phyloP scores from a whole-genome alignment of 2,888 invertebrate genomes.

The Stegophylla sp. region DNA sequence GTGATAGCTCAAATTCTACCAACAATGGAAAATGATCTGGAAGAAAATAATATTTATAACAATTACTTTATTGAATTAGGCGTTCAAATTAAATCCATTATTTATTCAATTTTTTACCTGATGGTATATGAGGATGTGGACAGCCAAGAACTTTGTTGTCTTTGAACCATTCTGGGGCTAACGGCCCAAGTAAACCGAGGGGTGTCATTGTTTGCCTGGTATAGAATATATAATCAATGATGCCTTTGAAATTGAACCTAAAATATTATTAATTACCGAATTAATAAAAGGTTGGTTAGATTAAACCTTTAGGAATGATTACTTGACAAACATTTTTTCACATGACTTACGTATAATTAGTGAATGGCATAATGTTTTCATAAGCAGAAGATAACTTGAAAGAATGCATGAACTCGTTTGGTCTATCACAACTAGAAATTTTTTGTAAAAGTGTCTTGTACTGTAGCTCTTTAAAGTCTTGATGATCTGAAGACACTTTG shows the following conservation, averaged over 20 bases:
- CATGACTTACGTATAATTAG: conserved; percentile 91
- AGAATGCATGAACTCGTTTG: conserved; percentile 91
- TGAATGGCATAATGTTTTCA: conserved; percentile 95
- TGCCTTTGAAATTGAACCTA: conserved; percentile 98
- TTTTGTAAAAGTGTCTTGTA: conserved; percentile 91
- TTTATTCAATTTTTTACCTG: conserved; percentile 68
- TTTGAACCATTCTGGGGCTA: conserved; percentile 90
- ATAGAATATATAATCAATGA: conserved; percentile 99
- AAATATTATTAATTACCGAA: conserved; percentile 13
- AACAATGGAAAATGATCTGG: conserved; percentile 90
- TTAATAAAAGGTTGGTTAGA: neutral
- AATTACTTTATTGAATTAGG: neutral
- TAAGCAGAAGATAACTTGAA: conserved; percentile 95
- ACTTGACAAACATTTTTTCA: neutral
- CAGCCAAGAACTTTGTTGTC: conserved; percentile 98
- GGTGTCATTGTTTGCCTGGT: conserved; percentile 95
- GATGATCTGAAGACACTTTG: conserved; percentile 87
- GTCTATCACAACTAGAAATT: conserved; percentile 84
- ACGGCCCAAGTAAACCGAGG: conserved; percentile 90
- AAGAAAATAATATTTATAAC: conserved; percentile 61
- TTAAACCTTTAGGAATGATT: conserved; percentile 6
- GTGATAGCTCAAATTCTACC: conserved; percentile 88
- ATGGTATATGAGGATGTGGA: conserved; percentile 96
- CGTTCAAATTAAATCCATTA: neutral
- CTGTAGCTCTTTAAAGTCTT: conserved; percentile 94